Base-by-base conservation (phyloP, 2,113 vertebrate species). In the Tretioscincus oriximinensis region DNA sequence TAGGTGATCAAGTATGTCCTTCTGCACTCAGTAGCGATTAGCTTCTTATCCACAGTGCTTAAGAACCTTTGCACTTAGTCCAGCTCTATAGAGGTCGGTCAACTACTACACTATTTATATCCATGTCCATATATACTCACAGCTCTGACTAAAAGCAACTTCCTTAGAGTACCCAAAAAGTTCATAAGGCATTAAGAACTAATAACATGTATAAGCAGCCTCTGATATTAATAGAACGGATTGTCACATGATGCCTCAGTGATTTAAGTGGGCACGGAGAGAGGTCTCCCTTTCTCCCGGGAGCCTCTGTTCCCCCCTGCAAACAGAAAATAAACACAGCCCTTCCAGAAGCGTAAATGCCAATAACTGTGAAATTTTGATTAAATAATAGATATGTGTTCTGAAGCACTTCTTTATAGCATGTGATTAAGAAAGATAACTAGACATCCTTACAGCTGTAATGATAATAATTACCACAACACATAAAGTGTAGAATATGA, bases 341-440 rank as follows among this genome's bases (percentile, higher is more conserved):
- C 93, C 92, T 94, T 92, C 77, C 81, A 93, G 94, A 81, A 94
- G 93, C 93, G 90, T 92, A 92, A 93, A 94, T 92, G 95, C 92
- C 95, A 95, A 96, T 96, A 95, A 97, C 96, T 96, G 96, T 96
- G 96, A 97, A 94, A 95, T 96, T 97, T 97, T 99, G 97, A 98
- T 98, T 97, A 97, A 99, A 98, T 99, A 99, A 98, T 98, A 97
- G 97, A 97, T 98, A 96, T 97, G 96, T 97, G 97, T 97, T 97
- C 94, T 95, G 94, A 93, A 95, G 95, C 92, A 91, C 93, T 94
- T 94, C 93, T 96, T 95, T 96, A 96, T 91, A 94, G 95, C 90
- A 93, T 98, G 97, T 96, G 97, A 97, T 96, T 98, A 97, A 96
- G 93, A 94, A 96, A 96, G 97, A 98, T 97, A 97, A 97, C 95